Evolutionary conservation across 2,113 vertebrate genomes (phyloP).

Genomic region (Spermophilus dauricus): DNA sequence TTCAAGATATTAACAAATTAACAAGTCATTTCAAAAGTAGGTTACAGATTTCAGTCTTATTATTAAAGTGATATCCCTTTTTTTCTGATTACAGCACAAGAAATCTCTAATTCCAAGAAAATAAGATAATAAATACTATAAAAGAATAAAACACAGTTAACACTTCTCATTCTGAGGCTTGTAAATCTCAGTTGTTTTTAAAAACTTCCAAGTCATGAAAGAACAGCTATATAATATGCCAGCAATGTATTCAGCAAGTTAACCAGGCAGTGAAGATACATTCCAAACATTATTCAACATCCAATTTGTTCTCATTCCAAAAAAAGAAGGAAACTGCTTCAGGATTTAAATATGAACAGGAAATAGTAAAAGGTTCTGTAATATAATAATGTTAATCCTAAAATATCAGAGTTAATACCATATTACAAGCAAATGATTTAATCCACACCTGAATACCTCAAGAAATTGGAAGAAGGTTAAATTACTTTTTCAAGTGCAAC

Average conservation of each 20-base stretch:
- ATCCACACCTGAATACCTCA: background rate
- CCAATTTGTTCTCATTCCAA: conserved; percentile 61
- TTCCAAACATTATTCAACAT: conserved; percentile 57
- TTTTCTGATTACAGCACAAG: conserved; percentile 2
- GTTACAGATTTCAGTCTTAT: background rate
- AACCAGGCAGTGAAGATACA: conserved; percentile 46
- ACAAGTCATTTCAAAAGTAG: background rate
- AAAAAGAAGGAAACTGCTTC: conserved; percentile 55
- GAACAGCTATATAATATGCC: conserved; percentile 14
- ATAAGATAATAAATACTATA: background rate
- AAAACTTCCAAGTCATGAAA: conserved; percentile 43
- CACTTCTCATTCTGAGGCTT: background rate
- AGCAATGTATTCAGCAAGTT: conserved; percentile 40
- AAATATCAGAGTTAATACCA: conserved; percentile 38
- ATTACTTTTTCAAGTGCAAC: background rate
- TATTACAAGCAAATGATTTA: background rate
- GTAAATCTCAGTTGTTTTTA: conserved; percentile 19
- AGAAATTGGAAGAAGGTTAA: background rate
- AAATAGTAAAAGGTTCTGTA: conserved; percentile 52
- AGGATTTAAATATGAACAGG: conserved; percentile 21
- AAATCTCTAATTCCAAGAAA: conserved; percentile 19
- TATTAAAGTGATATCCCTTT: background rate
- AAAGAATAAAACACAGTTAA: conserved; percentile 22
- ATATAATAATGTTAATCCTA: conserved; percentile 17
- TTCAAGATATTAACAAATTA: background rate